Base-by-base conservation (phyloP, 2,888 invertebrate species). In the Rotaria socialis region DNA sequence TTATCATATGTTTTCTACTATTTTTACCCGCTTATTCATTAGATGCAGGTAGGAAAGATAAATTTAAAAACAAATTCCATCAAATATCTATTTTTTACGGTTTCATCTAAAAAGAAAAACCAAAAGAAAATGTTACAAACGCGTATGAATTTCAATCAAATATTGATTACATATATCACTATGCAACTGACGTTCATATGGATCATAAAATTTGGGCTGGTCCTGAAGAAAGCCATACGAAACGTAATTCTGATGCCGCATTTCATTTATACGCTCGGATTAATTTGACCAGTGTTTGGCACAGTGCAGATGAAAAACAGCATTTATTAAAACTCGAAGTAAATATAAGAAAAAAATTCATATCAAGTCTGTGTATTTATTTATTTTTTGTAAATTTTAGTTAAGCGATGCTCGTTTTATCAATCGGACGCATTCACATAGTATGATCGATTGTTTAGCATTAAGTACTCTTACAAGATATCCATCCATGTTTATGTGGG, bases 391-490 rank as follows among this genome's bases (percentile, higher is more conserved):
- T 7, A 10, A 47, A 47, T 11, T 75, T 41, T 75, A 80, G 80
- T 80, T 80, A 47, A 80, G 47, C 47, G 80, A 80, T 2, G 47
- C 80, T 80, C 80, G 80, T 11, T 80, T 80, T 80, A 0, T 80
- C 6, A 80, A 80, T 80, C 43, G 47, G 47, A 80, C 80, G 11
- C 35, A 24, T 80, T 47, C 80, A 24, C 80, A 80, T 80, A 80
- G 80, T 80, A 80, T 80, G 80, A 80, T 80, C 4, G 80, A 80
- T 47, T 80, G 80, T 80, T 43, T 80, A 80, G 80, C 80, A 80
- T 80, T 80, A 47, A 80, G 47, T n/a, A 80, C 47, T 3, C 47
- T 80, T 14, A 80, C 47, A 14, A 24, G 24, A 41, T 80, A 80
- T 80, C 80, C 80, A 24, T 43, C 80, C 7, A 80, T 80, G 80